Evolutionary conservation across 2,888 invertebrate species (phyloP), one percentile per base, ranked within the genome.

Genomic region (Macrosoma leucophasiata): DNA sequence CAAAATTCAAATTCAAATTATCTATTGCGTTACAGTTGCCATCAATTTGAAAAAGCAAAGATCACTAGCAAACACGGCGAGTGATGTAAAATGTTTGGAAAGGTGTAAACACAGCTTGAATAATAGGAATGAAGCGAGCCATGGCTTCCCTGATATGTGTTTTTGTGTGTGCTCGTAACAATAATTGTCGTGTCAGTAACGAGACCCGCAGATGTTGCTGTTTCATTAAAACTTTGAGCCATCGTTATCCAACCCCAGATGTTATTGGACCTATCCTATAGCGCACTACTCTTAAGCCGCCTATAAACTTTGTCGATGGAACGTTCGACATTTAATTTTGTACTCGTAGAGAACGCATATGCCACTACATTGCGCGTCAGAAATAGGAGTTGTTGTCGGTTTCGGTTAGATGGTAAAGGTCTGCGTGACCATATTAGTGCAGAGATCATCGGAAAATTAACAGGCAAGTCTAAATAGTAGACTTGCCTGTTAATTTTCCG

Each of bases 211-310:
- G 75, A 78, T 79, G 79, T 67, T 69, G 60, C 70, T 70, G 63
- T 77, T 79, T 79, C 73, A 81, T 81, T 79, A 78, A 82, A 82
- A 81, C 72, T 78, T 79, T 72, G 62, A 63, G 55, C 65, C 58
- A 61, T 65, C 66, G 62, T 65, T 71, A 72, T 63, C 58, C 61
- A 56, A 56, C 69, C 77, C 70, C 71, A 65, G 64, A 63, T 58
- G 57, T 65, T 77, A 76, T 73, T 69, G 69, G 64, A 64, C 62
- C 62, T 58, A 56, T 55, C 55, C n/a, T n/a, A n/a, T n/a, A n/a
- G n/a, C 48, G 57, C 62, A 53, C 53, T 55, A 50, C 50, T 52
- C 55, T 55, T 58, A 55, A 62, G 57, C 58, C 51, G 55, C 53
- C 55, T 53, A 57, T 68, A 66, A 74, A 72, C 57, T 73, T 72